These are phyloP conservation scores for Hyperoplus immaculatus DNA, from an alignment of 2,797 vertebrate genomes.

Conservation along the genomic window DNA sequence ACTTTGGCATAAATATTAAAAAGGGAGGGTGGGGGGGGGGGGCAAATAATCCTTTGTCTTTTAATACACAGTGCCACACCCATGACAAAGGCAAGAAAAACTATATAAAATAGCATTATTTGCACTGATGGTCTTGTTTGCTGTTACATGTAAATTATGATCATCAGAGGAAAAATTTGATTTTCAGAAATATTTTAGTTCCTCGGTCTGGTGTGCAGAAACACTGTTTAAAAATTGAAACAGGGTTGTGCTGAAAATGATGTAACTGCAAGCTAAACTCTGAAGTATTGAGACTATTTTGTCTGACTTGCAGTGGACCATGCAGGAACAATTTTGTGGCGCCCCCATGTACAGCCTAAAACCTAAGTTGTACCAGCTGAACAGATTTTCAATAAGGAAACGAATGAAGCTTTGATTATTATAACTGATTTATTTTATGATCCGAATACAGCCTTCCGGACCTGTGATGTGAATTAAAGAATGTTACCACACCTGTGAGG, in stretches of 20 bases:
- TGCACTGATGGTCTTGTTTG: too few species aligned
- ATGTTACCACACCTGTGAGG: not conserved
- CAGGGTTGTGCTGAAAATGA: not conserved
- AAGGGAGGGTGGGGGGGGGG: too few species aligned
- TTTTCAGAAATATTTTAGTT: not conserved
- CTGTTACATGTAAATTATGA: too few species aligned
- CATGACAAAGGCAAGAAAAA: too few species aligned
- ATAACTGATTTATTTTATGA: not conserved
- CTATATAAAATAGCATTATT: too few species aligned
- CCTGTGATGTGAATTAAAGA: not conserved
- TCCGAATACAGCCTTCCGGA: not conserved
- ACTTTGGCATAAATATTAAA: too few species aligned
- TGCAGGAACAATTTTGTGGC: conserved; percentile 7
- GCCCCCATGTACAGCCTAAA: not conserved
- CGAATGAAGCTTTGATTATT: not conserved
- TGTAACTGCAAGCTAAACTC: not conserved
- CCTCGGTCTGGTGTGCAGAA: not conserved
- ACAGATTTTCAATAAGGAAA: not conserved
- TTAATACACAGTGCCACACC: too few species aligned
- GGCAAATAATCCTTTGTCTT: too few species aligned
- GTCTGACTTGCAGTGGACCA: not conserved
- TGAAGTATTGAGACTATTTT: not conserved
- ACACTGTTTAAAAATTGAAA: not conserved
- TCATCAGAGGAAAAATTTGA: too few species aligned
- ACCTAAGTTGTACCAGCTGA: not conserved